Evolutionary conservation across 2,888 invertebrate genomes (phyloP).

Genomic region (Thera obeliscata): DNA sequence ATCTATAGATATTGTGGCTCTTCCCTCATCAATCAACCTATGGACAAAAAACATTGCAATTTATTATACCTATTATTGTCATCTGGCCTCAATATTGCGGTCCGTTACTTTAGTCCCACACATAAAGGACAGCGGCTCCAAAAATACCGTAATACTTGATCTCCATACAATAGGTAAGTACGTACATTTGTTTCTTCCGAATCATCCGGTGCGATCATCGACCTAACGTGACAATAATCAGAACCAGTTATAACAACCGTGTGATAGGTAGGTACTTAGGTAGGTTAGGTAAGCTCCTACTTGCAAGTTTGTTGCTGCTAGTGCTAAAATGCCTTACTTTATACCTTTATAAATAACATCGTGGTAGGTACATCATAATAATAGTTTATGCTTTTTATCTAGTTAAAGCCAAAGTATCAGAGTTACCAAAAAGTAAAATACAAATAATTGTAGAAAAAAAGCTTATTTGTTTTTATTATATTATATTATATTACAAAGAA

Average conservation of each 20-base stretch:
- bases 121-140: slow-evolving; percentile 18
- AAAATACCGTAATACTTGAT: slow-evolving; percentile 37
- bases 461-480: too few relatives aligned
- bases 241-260: slow-evolving; percentile 25
- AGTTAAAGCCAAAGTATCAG: too few relatives aligned
- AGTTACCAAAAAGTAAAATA: too few relatives aligned
- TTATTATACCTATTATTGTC: too few relatives aligned
- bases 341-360: too few relatives aligned
- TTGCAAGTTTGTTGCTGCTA: too few relatives aligned
- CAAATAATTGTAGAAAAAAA: background rate
- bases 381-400: too few relatives aligned
- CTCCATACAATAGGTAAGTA: slow-evolving; percentile 33
- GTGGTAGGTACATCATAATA: too few relatives aligned
- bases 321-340: too few relatives aligned
- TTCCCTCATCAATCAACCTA: slow-evolving; percentile 1
- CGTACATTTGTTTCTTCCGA: slow-evolving; percentile 38
- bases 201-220: slow-evolving; percentile 34
- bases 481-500: background rate
- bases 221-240: slow-evolving; percentile 29
- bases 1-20: background rate
- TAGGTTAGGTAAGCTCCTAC: background rate
- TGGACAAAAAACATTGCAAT: slow-evolving; percentile 1
- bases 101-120: slow-evolving; percentile 22
- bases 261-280: background rate
- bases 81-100: slow-evolving; percentile 7